Base-by-base conservation (phyloP, 30 jellyfish, hydroid and myxozoan genomes). In the Rhopilema esculentum region DNA sequence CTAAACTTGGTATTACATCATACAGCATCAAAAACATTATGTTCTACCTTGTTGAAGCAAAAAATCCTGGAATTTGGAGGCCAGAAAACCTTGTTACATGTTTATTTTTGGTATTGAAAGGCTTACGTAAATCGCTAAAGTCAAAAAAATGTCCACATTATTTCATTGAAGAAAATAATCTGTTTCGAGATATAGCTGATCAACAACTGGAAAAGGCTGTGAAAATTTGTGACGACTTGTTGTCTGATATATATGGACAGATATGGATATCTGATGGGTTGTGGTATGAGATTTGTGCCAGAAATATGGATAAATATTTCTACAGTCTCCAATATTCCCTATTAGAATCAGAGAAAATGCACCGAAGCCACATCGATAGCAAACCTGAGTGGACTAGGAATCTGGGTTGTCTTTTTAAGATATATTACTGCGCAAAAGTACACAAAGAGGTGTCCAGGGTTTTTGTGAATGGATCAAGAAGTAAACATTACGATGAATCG, bases 181-280 rank as follows among this genome's bases (percentile, higher is more conserved):
- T 83, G 0, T 29, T 83, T 48, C 67, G 68, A 6, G 23, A 23
- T 29, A 29, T 30, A 2, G 66, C 50, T 4, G 52, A 27, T 1
- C 24, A 53, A 12, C 25, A 62, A 15, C 66, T 40, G 69, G n/a
- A n/a, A 1, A 21, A 68, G 19, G 88, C 92, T 4, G 66, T 66
- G 65, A 28, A 20, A 0, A 70, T 66, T 4, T 83, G 92, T 26
- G 87, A 69, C 61, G 12, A 29, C 17, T 51, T 83, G 18, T 29
- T 69, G 65, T 23, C 30, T 33, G 82, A 83, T 53, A 22, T 72
- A 20, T 69, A 69, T 70, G 68, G 67, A 29, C 49, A 27, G 18
- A 69, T 83, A 17, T 83, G 79, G 85, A 23, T 83, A 23, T 67
- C 92, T 0, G 92, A 83, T 83, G 92, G 92, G 9, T 64, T 83